Percentiles rank a stretch among this genome's conserved stretches.
Conservation (phyloP, 37 sponge, comb jelly and placozoan genomes). For the Aphrocallistes beatrix region DNA sequence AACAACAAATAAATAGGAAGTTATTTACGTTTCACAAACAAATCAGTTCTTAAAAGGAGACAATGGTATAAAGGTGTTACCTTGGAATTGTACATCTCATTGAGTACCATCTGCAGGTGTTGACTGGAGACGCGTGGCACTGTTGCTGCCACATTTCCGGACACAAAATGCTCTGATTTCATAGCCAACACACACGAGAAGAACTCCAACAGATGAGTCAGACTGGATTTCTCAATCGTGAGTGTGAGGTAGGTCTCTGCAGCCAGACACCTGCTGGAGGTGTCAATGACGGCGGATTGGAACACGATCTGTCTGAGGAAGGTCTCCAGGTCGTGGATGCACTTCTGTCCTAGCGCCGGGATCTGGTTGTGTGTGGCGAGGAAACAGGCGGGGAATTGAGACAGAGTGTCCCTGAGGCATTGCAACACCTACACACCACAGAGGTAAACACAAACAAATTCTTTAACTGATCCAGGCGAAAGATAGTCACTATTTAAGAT, state of each 20-base stretch:
- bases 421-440: constrained; percentile 2
- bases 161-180: background rate
- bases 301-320: background rate
- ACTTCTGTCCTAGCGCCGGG: background rate
- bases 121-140: background rate
- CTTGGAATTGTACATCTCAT: background rate
- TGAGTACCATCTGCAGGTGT: background rate
- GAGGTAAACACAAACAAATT: constrained; percentile 21
- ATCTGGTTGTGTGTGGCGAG: background rate
- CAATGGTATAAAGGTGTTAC: too few species aligned
- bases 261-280: background rate
- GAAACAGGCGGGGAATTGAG: background rate
- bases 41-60: too few species aligned
- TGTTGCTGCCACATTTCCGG: background rate
- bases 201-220: background rate
- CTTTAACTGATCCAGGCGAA: constrained; percentile 23
- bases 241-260: background rate
- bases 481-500: background rate
- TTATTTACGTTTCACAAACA: too few species aligned
- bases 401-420: background rate
- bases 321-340: background rate
- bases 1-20: too few species aligned
- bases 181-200: background rate
- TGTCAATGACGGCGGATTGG: background rate
- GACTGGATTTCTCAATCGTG: background rate